Conservation (phyloP, 2,113 vertebrate species). For the Phalacrocorax aristotelis region DNA sequence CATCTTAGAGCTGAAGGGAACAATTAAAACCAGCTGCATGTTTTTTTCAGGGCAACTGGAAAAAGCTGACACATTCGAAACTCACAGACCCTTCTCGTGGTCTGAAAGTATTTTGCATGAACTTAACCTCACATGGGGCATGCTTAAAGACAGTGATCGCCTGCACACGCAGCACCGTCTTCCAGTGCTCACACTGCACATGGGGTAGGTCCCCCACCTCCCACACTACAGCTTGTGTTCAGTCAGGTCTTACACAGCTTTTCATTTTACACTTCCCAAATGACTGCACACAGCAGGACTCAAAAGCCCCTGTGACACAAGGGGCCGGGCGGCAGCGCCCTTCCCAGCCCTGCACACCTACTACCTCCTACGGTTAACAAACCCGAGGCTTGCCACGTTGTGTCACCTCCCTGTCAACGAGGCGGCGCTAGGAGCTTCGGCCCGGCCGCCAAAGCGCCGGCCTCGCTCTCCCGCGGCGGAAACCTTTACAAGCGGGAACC, state of each 20-base stretch:
- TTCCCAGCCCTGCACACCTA: neutral
- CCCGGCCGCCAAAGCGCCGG: too few relatives aligned
- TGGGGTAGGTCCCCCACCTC: rapidly evolving
- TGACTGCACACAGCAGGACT: rapidly evolving
- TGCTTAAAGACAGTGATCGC: neutral
- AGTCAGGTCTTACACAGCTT: rapidly evolving
- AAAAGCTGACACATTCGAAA: neutral
- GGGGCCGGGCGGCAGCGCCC: rapidly evolving
- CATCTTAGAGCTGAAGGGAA: neutral
- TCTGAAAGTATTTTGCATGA: neutral
- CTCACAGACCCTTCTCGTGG: neutral
- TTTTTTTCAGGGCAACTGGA: neutral
- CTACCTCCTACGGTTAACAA: neutral
- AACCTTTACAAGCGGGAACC: too few relatives aligned
- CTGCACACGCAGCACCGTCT: rapidly evolving
- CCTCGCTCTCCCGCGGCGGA: too few relatives aligned
- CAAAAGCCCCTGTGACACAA: rapidly evolving
- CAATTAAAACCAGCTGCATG: neutral
- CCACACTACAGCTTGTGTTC: rapidly evolving
- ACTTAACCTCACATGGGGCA: neutral
- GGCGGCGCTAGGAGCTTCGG: too few relatives aligned
- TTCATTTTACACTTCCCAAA: neutral
- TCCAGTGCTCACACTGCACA: rapidly evolving
- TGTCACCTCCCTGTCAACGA: neutral
- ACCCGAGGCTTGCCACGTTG: neutral